A percentile compares a stretch with the other conserved stretches of the same genome.
phyloP scores from a whole-genome alignment of 2,888 invertebrate species.

The Diaperis boleti region DNA sequence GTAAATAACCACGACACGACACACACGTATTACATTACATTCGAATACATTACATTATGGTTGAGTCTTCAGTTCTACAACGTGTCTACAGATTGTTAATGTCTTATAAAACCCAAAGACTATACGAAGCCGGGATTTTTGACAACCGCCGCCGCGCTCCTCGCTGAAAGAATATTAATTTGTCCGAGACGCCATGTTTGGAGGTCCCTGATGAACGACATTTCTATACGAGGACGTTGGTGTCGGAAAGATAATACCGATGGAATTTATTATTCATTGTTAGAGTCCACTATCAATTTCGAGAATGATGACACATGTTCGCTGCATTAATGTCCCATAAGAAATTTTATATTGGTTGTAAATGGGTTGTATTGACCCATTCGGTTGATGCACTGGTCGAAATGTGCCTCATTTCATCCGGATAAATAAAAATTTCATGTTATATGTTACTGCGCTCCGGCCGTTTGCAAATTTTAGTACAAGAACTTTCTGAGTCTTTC shows the following conservation, averaged over 20 bases:
- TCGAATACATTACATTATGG: conserved; percentile 53
- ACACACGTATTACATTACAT: conserved; percentile 54
- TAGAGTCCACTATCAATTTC: conserved; percentile 39
- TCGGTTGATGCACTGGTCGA: too few species aligned
- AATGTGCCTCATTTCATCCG: too few species aligned
- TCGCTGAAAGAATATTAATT: conserved; percentile 39
- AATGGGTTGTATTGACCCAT: too few species aligned
- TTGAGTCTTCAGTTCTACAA: conserved; percentile 48
- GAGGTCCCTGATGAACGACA: conserved; percentile 35
- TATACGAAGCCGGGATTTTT: conserved; percentile 34
- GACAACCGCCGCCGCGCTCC: conserved; percentile 28
- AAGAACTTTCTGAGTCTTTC: too few species aligned
- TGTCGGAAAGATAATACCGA: conserved; percentile 36
- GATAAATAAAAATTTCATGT: too few species aligned
- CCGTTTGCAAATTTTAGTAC: too few species aligned
- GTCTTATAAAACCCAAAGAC: conserved; percentile 38
- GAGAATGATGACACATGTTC: conserved; percentile 26
- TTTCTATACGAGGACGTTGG: conserved; percentile 20
- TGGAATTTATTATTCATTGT: conserved; percentile 42
- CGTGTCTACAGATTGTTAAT: conserved; percentile 51
- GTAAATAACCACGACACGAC: conserved; percentile 53
- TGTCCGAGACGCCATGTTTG: conserved; percentile 27
- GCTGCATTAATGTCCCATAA: conserved; percentile 17
- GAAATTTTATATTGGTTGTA: conserved; percentile 24
- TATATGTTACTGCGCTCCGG: too few species aligned